Conservation (phyloP, 2,113 vertebrate species). For the Calypte anna region DNA sequence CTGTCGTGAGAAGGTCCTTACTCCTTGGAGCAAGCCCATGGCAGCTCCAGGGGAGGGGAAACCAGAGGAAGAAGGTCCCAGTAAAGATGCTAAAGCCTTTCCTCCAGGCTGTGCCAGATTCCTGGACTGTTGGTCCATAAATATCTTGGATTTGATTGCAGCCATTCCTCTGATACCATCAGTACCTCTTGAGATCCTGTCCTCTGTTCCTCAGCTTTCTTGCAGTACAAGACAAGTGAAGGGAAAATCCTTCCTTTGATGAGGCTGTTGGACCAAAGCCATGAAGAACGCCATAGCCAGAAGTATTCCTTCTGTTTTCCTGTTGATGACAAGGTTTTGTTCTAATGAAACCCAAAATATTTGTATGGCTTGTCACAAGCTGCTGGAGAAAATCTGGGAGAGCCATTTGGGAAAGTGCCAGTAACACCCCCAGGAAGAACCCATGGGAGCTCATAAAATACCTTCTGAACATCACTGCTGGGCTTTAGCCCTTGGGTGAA, state of each 20-base stretch:
- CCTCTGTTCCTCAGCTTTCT: neutral
- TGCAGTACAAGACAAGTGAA: neutral
- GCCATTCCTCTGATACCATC: neutral
- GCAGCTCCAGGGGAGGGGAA: rapidly evolving
- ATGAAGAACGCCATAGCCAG: neutral
- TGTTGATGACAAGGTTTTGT: neutral
- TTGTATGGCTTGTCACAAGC: neutral
- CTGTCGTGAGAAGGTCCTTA: neutral
- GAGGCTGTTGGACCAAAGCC: neutral
- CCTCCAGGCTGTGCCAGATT: neutral
- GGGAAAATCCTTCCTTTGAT: neutral
- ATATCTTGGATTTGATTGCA: neutral
- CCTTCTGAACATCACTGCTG: neutral
- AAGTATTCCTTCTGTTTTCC: neutral
- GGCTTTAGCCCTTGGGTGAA: rapidly evolving
- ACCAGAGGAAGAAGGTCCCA: neutral
- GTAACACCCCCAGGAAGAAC: neutral
- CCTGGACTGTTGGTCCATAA: neutral
- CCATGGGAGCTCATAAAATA: rapidly evolving
- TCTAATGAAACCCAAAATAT: neutral
- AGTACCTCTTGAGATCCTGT: neutral
- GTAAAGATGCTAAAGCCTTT: neutral
- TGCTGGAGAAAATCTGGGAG: neutral
- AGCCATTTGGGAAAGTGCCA: neutral
- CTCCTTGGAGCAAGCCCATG: rapidly evolving